Percentiles rank a stretch among this genome's conserved stretches.
phyloP scores from a whole-genome alignment of 2,888 invertebrate genomes.

The Tipula confusa region DNA sequence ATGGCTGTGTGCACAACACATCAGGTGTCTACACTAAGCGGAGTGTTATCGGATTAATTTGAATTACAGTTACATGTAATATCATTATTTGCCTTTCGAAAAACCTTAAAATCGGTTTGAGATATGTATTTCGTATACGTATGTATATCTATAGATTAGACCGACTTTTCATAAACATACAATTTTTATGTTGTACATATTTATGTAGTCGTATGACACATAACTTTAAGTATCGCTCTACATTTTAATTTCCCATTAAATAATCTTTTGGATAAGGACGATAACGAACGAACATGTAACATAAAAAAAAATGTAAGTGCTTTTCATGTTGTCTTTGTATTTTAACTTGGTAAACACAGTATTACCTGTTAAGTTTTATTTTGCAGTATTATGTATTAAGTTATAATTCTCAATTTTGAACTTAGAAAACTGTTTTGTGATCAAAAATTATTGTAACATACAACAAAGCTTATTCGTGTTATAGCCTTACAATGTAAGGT shows the following conservation, averaged over 20 bases:
- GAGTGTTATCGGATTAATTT: neutral
- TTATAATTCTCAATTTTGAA: too few species aligned
- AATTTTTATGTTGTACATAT: too few species aligned
- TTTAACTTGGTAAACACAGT: too few species aligned
- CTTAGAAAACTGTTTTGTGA: too few species aligned
- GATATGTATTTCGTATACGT: neutral
- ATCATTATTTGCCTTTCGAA: neutral
- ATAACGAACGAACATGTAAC: neutral
- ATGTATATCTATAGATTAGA: neutral
- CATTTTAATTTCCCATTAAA: neutral
- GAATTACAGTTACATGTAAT: neutral
- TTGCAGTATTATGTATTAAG: too few species aligned
- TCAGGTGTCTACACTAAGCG: neutral
- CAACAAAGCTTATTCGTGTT: too few species aligned
- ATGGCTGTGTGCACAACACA: neutral
- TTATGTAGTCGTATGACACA: neutral
- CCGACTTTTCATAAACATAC: too few species aligned
- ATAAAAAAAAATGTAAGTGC: neutral
- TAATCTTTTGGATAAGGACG: neutral
- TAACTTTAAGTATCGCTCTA: neutral
- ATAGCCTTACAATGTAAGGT: too few species aligned
- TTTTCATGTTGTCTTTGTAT: too few species aligned
- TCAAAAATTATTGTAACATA: too few species aligned
- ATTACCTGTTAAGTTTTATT: too few species aligned
- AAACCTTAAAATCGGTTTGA: neutral